A percentile compares a stretch with the other conserved stretches of the same genome.
phyloP scores from a whole-genome alignment of 2,888 invertebrate genomes.

The Ariolimax columbianus region DNA sequence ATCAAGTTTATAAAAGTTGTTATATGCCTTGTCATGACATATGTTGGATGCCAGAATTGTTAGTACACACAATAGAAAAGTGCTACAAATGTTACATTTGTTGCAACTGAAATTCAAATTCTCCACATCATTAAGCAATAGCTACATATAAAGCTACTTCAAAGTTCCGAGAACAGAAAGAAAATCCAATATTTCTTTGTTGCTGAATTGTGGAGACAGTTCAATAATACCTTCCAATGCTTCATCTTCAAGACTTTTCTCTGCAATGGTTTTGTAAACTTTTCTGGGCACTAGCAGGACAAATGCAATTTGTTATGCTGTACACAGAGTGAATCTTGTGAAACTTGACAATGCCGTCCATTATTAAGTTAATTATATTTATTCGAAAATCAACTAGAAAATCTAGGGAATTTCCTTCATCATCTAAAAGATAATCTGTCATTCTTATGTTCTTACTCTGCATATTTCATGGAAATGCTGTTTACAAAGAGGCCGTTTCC shows the following conservation, averaged over 20 bases:
- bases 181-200: background rate
- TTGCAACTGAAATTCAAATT: background rate
- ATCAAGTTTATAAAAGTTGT: background rate
- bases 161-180: background rate
- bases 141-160: background rate
- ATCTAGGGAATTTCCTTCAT: too few species aligned
- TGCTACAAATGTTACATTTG: background rate
- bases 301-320: too few species aligned
- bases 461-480: too few species aligned
- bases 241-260: background rate
- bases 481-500: too few species aligned
- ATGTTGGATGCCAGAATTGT: background rate
- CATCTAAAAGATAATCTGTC: too few species aligned
- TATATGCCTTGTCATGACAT: background rate
- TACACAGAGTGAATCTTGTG: too few species aligned
- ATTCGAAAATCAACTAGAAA: too few species aligned
- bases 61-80: background rate
- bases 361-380: too few species aligned
- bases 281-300: too few species aligned
- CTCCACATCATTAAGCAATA: slow-evolving; percentile 1
- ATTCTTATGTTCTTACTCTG: too few species aligned
- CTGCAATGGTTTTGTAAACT: too few species aligned
- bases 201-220: background rate
- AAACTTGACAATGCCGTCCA: too few species aligned
- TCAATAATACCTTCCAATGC: background rate